These are phyloP conservation scores for Antigone vipio DNA, from an alignment of 2,113 vertebrate species.

Conservation along the genomic window DNA sequence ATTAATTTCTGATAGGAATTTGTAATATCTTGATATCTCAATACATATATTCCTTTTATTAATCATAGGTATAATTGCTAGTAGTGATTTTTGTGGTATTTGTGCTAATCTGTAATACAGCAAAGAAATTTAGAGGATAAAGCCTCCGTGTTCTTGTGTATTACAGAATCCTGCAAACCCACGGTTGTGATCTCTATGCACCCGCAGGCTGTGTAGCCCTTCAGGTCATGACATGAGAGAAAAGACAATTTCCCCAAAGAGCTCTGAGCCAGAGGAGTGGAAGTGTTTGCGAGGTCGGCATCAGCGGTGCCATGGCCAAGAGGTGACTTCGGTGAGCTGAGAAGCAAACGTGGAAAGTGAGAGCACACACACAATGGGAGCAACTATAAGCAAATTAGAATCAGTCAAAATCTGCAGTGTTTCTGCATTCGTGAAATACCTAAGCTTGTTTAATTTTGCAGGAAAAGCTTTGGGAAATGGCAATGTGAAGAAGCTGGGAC, in stretches of 20 bases:
- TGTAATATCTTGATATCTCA: background rate
- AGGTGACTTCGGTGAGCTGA: background rate
- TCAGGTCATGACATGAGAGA: background rate
- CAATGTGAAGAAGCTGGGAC: background rate
- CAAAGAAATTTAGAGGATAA: background rate
- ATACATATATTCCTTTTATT: background rate
- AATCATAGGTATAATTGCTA: background rate
- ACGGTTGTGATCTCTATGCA: accelerated
- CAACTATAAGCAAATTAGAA: background rate
- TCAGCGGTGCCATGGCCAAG: accelerated
- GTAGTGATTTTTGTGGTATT: background rate
- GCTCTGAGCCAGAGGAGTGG: background rate
- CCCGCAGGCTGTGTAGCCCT: accelerated
- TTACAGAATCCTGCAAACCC: background rate
- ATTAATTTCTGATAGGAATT: background rate
- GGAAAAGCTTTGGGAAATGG: background rate
- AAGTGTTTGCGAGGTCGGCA: accelerated
- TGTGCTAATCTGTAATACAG: background rate
- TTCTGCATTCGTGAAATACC: background rate
- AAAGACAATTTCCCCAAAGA: background rate
- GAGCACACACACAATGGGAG: background rate
- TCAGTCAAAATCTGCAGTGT: background rate
- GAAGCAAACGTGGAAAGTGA: background rate
- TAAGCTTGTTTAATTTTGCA: background rate
- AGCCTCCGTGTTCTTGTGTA: background rate